phyloP scores from a whole-genome alignment of 2,113 vertebrate species.

The Phalacrocorax pelagicus region DNA sequence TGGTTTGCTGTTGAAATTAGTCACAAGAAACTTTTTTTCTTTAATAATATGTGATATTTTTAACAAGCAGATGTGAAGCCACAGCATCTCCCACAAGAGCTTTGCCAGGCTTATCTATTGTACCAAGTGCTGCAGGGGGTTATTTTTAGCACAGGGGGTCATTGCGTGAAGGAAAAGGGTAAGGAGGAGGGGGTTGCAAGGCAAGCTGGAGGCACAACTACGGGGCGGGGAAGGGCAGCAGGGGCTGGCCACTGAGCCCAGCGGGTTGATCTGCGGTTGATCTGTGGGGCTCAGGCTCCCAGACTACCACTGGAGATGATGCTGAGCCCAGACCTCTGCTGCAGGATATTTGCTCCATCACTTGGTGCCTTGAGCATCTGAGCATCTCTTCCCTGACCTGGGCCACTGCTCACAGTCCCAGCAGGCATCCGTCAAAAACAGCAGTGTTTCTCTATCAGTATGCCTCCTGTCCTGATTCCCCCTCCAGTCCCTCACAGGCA shows the following conservation, averaged over 20 bases:
- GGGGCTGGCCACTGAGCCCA: background rate
- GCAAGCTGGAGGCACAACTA: background rate
- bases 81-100: constrained; percentile 63
- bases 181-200: background rate
- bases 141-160: constrained; percentile 43
- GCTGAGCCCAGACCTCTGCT: background rate
- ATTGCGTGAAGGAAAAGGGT: background rate
- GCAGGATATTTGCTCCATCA: background rate
- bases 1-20: constrained; percentile 76
- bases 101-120: constrained; percentile 56
- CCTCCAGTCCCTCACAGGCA: background rate
- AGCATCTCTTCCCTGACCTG: background rate
- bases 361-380: background rate
- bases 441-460: background rate
- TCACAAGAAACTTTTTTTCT: constrained; percentile 77
- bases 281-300: accelerated
- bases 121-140: background rate
- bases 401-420: background rate
- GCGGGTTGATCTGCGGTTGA: accelerated
- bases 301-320: accelerated
- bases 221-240: background rate
- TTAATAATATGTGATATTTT: constrained; percentile 77
- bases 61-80: constrained; percentile 70
- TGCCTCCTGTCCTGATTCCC: background rate
- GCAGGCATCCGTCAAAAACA: background rate